These are phyloP conservation scores for Scaptomyza hsui DNA, from an alignment of 1,140 invertebrate genomes.

Conservation along the genomic window DNA sequence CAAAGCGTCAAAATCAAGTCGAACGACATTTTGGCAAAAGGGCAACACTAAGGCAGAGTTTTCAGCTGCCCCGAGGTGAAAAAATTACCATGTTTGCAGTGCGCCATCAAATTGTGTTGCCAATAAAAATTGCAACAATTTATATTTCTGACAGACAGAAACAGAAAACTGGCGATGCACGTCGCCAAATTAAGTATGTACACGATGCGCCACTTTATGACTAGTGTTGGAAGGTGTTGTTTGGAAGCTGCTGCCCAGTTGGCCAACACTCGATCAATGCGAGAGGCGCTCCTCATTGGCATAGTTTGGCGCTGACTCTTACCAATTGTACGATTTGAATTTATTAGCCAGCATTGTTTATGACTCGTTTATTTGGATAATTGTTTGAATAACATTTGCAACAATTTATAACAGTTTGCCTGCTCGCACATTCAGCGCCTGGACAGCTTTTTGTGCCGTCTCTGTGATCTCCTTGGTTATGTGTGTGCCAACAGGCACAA, in stretches of 20 bases:
- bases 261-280: slow-evolving; percentile 11
- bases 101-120: slow-evolving; percentile 7
- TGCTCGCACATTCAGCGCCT: slow-evolving; percentile 8
- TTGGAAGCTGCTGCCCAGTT: slow-evolving; percentile 11
- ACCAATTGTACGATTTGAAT: slow-evolving; percentile 55
- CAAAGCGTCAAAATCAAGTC: slow-evolving; percentile 7
- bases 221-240: slow-evolving; percentile 16
- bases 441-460: slow-evolving; percentile 14
- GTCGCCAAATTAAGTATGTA: slow-evolving; percentile 45
- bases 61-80: slow-evolving; percentile 5
- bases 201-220: slow-evolving; percentile 25
- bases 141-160: slow-evolving; percentile 72
- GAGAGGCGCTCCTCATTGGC: slow-evolving; percentile 46
- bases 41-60: slow-evolving; percentile 35
- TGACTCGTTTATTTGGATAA: slow-evolving; percentile 41
- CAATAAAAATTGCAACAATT: slow-evolving; percentile 72
- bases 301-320: slow-evolving; percentile 45
- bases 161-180: slow-evolving; percentile 11
- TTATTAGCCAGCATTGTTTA: slow-evolving; percentile 47
- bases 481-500: slow-evolving; percentile 86
- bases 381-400: slow-evolving; percentile 45
- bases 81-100: slow-evolving; percentile 37
- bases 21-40: slow-evolving; percentile 66
- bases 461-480: slow-evolving; percentile 79
- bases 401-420: slow-evolving; percentile 4